Base-by-base conservation (phyloP, 2,797 vertebrate genomes). In the Presbytis comata region DNA sequence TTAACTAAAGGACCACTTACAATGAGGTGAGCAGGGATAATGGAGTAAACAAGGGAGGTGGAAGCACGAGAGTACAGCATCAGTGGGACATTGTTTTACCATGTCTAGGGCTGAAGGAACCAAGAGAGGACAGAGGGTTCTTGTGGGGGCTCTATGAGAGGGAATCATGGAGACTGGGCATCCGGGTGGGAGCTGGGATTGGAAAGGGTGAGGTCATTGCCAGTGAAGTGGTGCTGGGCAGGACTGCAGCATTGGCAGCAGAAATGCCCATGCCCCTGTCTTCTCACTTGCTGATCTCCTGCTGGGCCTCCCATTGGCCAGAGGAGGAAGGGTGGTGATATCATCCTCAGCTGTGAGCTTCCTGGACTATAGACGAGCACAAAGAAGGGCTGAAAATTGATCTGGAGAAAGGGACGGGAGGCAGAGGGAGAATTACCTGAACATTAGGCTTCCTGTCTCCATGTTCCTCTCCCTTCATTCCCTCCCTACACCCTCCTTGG, bases 181-280 rank as follows among this genome's bases (percentile, higher is more conserved):
- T 70, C 21, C 1, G 14, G 14, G 8, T 78, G 30, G 83, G 33
- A 90, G 30, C 4, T 33, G 53, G 46, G 24, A 53, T 57, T 28
- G n/a, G 46, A 30, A 41, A 13, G 6, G 6, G 39, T 36, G 24
- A 5, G 6, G 50, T 9, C 8, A 53, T 79, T 19, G 39, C 22
- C 70, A 8, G 41, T 21, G 30, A 79, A 13, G 33, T 28, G 19
- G 28, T 57, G 85, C 48, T 89, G 22, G 67, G 28, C 11, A n/a
- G 12, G 13, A 41, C 22, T 70, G 6, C 10, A 41, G n/a, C n/a
- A 10, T 0, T 0, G 9, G 4, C 22, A n/a, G 9, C 36, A 28
- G 76, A 61, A 36, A 30, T 3, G 7, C 3, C n/a, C 64, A 14
- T n/a, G 13, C 5, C 33, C 36, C 9, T 64, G 11, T 46, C 39